Evolutionary conservation across 2,113 vertebrate species (phyloP), one percentile per base, ranked within the genome.

Genomic region (Oncorhynchus keta): DNA sequence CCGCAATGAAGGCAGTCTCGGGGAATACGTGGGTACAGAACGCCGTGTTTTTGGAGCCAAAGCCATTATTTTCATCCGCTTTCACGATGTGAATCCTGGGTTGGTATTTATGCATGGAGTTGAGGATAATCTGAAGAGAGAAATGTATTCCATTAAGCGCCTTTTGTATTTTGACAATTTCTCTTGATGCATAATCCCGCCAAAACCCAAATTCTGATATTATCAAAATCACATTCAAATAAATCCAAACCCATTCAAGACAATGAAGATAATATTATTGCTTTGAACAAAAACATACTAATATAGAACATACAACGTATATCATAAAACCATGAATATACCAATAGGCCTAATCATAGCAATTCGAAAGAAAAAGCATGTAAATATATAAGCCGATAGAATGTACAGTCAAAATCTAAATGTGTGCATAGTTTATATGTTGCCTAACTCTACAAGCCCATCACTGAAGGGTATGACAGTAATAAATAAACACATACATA

Each of bases 71-170:
- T 89, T 99, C 98, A 49, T 99, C 98, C 0, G 98, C 98, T 84
- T 99, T 99, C 72, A 99, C 98, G 14, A 99, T 99, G 89, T 99
- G 98, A 74, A 99, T 96, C 89, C 98, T 91, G 66, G 98, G 98
- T 76, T 99, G 98, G 76, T 99, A 99, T 66, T 99, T 99, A 91
- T 99, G 98, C 98, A 99, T 99, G 69, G 98, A 99, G 87, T 99
- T 99, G 14, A 99, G 89, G 83, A 99, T 99, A 87, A 99, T 99
- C 98, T 99, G 22, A 79, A 83, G 14, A 64, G 75, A 78, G 13
- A 12, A 80, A 1, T 2, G 64, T 35, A 32, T 35, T 3, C 22
- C 14, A 32, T 39, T 73, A 20, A 22, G 0, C 22, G 6, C 11
- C 45, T 68, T 68, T 30, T 32, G 3, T 73, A n/a, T 26, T 73